phyloP scores from a whole-genome alignment of 2,113 vertebrate species.

The Protomyctophum bolini region DNA sequence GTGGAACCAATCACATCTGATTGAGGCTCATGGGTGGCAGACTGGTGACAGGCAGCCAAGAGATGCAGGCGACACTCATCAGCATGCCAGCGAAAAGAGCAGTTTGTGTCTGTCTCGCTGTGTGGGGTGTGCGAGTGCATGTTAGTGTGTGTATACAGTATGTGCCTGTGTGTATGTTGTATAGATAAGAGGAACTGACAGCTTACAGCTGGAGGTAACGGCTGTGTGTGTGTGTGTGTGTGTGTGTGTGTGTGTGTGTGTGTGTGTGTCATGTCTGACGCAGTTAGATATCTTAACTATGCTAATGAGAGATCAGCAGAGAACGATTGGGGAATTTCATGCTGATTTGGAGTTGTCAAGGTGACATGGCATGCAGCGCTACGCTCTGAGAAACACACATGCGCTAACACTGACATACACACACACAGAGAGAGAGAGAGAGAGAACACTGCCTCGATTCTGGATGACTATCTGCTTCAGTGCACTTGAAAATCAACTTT shows the following conservation, averaged over 20 bases:
- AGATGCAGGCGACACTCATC: constrained; percentile 78
- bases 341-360: constrained; percentile 76
- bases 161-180: constrained; percentile 23
- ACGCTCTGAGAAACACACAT: constrained; percentile 5
- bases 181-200: constrained; percentile 79
- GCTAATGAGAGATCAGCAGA: constrained; percentile 78
- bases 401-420: background rate
- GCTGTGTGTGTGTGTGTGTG: constrained; percentile 48
- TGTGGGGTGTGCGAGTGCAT: constrained; percentile 32
- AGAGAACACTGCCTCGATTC: constrained; percentile 34
- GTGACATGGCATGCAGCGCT: constrained; percentile 68
- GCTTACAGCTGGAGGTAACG: constrained; percentile 79
- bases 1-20: constrained; percentile 78
- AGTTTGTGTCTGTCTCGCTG: constrained; percentile 57
- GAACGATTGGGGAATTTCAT: constrained; percentile 78
- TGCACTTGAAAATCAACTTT: constrained; percentile 70
- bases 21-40: constrained; percentile 80
- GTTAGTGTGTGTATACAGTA: constrained; percentile 39
- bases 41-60: constrained; percentile 80
- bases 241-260: constrained; percentile 29
- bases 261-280: constrained; percentile 68
- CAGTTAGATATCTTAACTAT: constrained; percentile 80
- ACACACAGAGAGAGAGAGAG: too few species aligned
- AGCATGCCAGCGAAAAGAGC: constrained; percentile 80
- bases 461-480: constrained; percentile 47